Percentiles rank a stretch among this genome's conserved stretches.
Evolutionary conservation across 2,888 invertebrate species (phyloP).

Genomic region (Phyllotreta striolata): DNA sequence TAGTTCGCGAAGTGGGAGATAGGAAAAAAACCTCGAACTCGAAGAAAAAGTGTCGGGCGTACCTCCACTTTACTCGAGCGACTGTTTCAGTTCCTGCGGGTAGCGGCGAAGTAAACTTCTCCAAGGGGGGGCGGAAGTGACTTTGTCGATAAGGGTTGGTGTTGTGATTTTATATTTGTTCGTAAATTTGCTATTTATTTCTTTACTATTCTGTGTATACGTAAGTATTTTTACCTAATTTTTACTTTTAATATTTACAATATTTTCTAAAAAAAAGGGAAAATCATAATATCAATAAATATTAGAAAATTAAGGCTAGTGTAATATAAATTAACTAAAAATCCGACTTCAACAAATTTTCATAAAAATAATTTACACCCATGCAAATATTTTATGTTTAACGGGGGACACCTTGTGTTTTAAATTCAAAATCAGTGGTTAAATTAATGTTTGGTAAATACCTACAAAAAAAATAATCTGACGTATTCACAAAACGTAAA

Average conservation of each 20-base stretch:
- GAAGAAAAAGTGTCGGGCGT: constrained; percentile 33
- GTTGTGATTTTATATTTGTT: background rate
- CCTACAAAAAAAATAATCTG: too few relatives aligned
- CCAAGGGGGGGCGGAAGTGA: constrained; percentile 32
- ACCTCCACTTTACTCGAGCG: constrained; percentile 24
- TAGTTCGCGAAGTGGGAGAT: constrained; percentile 36
- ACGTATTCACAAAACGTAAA: too few relatives aligned
- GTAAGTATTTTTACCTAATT: background rate
- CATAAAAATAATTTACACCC: too few relatives aligned
- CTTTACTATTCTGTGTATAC: background rate
- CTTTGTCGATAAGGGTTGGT: constrained; percentile 25
- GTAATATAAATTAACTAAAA: too few relatives aligned
- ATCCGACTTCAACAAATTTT: too few relatives aligned
- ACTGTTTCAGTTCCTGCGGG: constrained; percentile 25
- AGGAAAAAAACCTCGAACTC: constrained; percentile 30
- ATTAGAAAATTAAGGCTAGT: too few relatives aligned
- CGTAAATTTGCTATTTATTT: background rate
- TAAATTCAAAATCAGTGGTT: too few relatives aligned
- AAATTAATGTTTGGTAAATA: too few relatives aligned
- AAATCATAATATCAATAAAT: too few relatives aligned
- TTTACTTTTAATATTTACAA: background rate
- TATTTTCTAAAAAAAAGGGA: background rate
- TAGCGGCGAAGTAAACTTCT: constrained; percentile 34
- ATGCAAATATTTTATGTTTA: too few relatives aligned
- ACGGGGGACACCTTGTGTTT: too few relatives aligned